Conservation (phyloP, 2,797 vertebrate genomes). For the Vireo griseus region DNA sequence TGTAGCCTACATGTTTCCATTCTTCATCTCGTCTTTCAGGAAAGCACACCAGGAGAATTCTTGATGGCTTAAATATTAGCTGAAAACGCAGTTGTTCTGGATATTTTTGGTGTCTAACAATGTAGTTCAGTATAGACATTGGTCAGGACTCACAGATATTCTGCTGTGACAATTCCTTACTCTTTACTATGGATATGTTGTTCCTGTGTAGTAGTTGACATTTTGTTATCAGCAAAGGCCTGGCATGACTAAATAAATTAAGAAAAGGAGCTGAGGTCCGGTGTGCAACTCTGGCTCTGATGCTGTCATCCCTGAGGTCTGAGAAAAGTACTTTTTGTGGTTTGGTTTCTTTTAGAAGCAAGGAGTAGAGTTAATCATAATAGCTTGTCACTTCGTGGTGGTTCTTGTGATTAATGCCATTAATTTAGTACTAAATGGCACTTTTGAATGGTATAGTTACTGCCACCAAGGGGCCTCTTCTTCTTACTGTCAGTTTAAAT, state of each 20-base stretch:
- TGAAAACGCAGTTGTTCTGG: neutral
- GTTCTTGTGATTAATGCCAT: neutral
- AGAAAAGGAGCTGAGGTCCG: neutral
- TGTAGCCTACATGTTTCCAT: neutral
- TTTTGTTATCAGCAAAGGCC: neutral
- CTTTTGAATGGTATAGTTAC: neutral
- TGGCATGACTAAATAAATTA: neutral
- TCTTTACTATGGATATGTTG: neutral
- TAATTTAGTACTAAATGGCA: neutral
- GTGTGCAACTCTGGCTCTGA: neutral
- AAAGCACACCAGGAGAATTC: neutral
- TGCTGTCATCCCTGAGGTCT: neutral
- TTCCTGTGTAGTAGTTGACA: neutral
- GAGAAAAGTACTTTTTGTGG: neutral
- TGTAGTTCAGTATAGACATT: neutral
- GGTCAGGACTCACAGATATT: neutral
- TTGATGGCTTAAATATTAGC: neutral
- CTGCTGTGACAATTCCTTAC: neutral
- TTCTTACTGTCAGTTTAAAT: neutral
- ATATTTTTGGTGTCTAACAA: neutral
- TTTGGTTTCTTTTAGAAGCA: neutral
- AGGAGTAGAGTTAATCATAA: neutral
- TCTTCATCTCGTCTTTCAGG: neutral
- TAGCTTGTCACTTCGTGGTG: neutral
- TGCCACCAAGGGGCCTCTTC: neutral